Evolutionary conservation across 92 coral and sea anemone species (phyloP).

Genomic region (Actinernus sp.): DNA sequence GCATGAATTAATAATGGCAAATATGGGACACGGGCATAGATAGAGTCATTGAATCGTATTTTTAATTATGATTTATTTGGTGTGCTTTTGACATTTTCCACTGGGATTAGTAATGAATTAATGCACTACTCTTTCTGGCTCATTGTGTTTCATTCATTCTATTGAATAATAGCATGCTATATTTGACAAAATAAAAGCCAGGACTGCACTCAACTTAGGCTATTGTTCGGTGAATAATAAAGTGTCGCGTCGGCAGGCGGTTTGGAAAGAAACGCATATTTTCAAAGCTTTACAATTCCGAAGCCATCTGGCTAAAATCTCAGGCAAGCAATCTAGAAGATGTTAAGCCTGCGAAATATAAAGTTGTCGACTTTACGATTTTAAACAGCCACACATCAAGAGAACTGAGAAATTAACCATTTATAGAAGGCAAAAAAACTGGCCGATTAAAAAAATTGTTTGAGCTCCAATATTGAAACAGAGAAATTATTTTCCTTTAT

Average conservation of each 20-base stretch:
- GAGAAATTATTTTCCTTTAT: background rate
- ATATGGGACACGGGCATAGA: conserved; percentile 13
- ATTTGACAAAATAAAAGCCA: conserved; percentile 46
- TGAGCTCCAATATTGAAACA: background rate
- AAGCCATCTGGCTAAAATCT: background rate
- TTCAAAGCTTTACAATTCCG: background rate
- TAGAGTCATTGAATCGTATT: background rate
- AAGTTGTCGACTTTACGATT: background rate
- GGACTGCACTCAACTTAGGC: conserved; percentile 32
- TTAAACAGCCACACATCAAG: background rate
- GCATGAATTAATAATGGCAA: conserved; percentile 66
- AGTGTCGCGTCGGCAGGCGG: conserved; percentile 62
- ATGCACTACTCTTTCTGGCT: conserved; percentile 31
- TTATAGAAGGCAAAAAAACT: too few species aligned
- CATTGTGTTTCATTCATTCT: conserved; percentile 25
- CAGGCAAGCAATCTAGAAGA: background rate
- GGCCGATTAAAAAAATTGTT: background rate
- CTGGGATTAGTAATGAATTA: conserved; percentile 52
- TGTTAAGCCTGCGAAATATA: background rate
- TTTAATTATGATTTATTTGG: conserved; percentile 1
- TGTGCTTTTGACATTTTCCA: conserved; percentile 11
- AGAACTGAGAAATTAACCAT: too few species aligned
- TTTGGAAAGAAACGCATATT: conserved; percentile 12
- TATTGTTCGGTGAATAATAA: conserved; percentile 49
- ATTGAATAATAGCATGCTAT: conserved; percentile 63